Evolutionary conservation across 2,888 invertebrate species (phyloP), one percentile per base, ranked within the genome.

Genomic region (Leptopterna dolabrata): DNA sequence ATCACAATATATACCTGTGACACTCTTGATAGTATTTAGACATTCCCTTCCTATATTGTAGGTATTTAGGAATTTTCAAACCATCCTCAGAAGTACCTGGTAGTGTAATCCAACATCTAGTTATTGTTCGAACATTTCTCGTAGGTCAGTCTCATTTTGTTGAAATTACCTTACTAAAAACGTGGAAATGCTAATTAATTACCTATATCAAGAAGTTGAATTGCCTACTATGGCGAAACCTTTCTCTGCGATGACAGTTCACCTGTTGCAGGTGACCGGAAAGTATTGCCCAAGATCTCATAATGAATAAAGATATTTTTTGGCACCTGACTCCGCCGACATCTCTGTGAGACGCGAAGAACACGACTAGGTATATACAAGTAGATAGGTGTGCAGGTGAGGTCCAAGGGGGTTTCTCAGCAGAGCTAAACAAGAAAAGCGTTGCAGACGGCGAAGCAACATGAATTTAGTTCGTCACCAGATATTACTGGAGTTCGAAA

Each of bases 251-350:
- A 24, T 24, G 55, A 63, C 63, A 19, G 24, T 63, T 51, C 63
- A 63, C 63, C 63, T 63, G 51, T 51, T 51, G 63, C 63, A 63
- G 63, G 63, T 63, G 63, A 63, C 19, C 63, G 63, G 63, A 63
- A 27, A 19, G 63, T 63, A 63, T 63, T 63, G 24, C 63, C 63
- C 63, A 63, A 63, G 11, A 27, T 63, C 63, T 63, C 7, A 27
- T 63, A 19, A 2, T 63, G 24, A 63, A 63, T 63, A 63, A 24
- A 63, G 19, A 24, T 24, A 27, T 63, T 24, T 24, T 63, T 63
- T 63, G 63, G 63, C 63, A 63, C 63, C 27, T 24, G 63, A 24
- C 24, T 13, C 24, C 19, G 27, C 63, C 19, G 27, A 24, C 27
- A 63, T 27, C 63, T 24, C 13, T 24, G 63, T 4, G 24, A 63